Percentiles rank a stretch among this genome's conserved stretches.
Conservation (phyloP, 2,888 invertebrate species). For the Mesorhabditis belari region DNA sequence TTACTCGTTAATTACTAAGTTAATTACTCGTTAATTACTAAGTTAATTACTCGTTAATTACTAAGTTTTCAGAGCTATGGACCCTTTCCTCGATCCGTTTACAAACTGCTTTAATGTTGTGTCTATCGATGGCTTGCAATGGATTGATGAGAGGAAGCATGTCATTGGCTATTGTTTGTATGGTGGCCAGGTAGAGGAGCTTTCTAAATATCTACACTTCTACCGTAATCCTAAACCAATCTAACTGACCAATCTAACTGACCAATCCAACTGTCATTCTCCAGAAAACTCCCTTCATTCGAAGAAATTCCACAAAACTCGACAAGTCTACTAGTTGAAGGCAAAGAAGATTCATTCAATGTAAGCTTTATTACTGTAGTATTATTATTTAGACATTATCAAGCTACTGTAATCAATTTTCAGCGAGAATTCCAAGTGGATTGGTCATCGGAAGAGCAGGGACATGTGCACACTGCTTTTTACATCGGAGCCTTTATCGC, state of each 20-base stretch:
- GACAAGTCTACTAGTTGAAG: too few species aligned
- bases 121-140: constrained; percentile 28
- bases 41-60: too few species aligned
- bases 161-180: constrained; percentile 45
- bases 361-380: too few species aligned
- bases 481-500: constrained; percentile 41
- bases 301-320: too few species aligned
- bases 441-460: constrained; percentile 37
- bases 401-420: constrained; percentile 1
- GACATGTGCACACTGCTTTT: constrained; percentile 42
- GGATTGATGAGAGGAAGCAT: constrained; percentile 32
- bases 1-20: too few species aligned
- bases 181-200: constrained; percentile 15
- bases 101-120: constrained; percentile 35
- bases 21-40: too few species aligned
- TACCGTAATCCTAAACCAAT: background rate
- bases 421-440: constrained; percentile 25
- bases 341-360: background rate
- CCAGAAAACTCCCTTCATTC: too few species aligned
- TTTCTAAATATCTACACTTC: background rate
- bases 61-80: constrained; percentile 45
- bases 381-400: background rate
- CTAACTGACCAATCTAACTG: too few species aligned
- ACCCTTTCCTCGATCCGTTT: constrained; percentile 34
- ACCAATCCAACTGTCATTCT: background rate